phyloP scores from a whole-genome alignment of 2,888 invertebrate species.

The Heliconius ethilla region DNA sequence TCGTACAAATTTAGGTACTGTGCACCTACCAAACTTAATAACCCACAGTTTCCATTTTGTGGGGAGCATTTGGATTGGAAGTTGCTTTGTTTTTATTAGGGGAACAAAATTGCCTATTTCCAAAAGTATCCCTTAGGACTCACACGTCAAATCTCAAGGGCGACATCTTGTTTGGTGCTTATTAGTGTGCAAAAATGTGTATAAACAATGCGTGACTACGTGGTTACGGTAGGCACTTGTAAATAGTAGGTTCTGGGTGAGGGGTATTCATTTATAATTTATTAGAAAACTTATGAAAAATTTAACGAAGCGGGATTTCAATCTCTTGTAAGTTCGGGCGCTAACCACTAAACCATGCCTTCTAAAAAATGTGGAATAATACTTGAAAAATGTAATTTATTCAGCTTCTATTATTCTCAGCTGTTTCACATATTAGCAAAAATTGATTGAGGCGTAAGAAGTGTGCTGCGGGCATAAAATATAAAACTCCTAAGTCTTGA shows the following conservation, averaged over 20 bases:
- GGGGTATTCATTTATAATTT: no score
- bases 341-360: no score
- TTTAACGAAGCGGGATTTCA: no score
- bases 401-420: no score
- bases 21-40: constrained; percentile 19
- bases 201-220: neutral
- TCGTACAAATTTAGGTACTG: constrained; percentile 9
- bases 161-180: neutral
- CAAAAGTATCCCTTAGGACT: constrained; percentile 22
- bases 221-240: neutral
- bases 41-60: constrained; percentile 21
- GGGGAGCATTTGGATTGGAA: constrained; percentile 18
- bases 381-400: no score
- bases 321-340: no score
- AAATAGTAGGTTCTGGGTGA: no score
- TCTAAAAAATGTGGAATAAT: no score
- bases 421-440: no score
- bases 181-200: neutral
- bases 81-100: constrained; percentile 19
- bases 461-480: neutral
- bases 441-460: neutral
- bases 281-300: no score
- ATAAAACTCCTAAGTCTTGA: neutral
- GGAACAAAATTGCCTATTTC: constrained; percentile 23
- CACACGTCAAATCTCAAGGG: constrained; percentile 1